phyloP scores from a whole-genome alignment of 2,888 invertebrate genomes.

The Amphipyra tragopoginis region DNA sequence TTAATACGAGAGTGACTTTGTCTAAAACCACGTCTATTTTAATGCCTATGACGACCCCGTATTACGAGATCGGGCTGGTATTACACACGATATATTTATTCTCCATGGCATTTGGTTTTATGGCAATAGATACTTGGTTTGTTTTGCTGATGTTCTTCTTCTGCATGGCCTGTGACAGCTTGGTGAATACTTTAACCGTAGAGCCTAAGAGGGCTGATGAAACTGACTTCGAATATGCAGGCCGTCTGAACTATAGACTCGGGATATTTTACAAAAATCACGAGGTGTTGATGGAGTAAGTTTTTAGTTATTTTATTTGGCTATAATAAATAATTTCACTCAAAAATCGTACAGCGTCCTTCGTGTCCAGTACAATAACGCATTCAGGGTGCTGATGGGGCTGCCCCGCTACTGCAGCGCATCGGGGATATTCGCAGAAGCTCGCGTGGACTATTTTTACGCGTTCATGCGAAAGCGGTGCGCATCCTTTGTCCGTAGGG shows the following conservation, averaged over 20 bases:
- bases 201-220: constrained; percentile 48
- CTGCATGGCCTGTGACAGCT: constrained; percentile 67
- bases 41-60: constrained; percentile 77
- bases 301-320: constrained; percentile 15
- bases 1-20: constrained; percentile 68
- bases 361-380: no score
- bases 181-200: constrained; percentile 62
- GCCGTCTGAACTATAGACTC: constrained; percentile 66
- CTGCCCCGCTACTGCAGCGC: no score
- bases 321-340: no score
- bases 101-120: constrained; percentile 63
- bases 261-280: constrained; percentile 70
- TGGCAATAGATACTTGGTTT: constrained; percentile 76
- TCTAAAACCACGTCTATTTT: constrained; percentile 73
- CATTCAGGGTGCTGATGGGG: no score
- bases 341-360: no score
- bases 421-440: no score
- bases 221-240: constrained; percentile 58
- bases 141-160: constrained; percentile 70
- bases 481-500: no score
- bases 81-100: constrained; percentile 71
- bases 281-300: constrained; percentile 69
- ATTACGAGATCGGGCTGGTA: constrained; percentile 72
- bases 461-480: no score
- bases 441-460: no score